Evolutionary conservation across 2,888 invertebrate species (phyloP), one percentile per base, ranked within the genome.

Genomic region (Glomeris marginata): DNA sequence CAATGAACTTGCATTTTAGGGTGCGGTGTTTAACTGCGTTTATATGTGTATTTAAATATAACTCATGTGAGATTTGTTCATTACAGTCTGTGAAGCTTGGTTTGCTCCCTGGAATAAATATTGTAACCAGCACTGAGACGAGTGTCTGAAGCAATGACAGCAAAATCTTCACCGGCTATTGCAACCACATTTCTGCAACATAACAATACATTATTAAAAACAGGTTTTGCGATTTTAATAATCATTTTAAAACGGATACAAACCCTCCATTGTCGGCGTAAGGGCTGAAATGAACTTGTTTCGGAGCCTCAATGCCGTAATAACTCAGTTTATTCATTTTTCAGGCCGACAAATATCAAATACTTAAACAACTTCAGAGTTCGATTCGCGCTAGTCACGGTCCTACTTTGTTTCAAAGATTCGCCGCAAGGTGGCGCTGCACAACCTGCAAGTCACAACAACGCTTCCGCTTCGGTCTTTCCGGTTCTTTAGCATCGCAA

Each of bases 101-200:
- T 80, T 64, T 88, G 86, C 50, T 87, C 78, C 37, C 94, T 75
- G 0, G 90, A 84, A 62, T 86, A 84, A 62, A 95, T 94, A 2
- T 81, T 80, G 67, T 83, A 94, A 1, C 92, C 94, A 54, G 84
- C 77, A 66, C 86, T 88, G 40, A 97, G 75, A 58, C 97, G 81
- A 1, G 90, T 92, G 64, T 98, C 98, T 1, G 91, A 88, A 4
- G 90, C 98, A 64, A 98, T 83, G 21, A 98, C 78, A 16, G 83
- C 88, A 67, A 84, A 98, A 67, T 95, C 88, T 41, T 90, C 84
- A 21, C 98, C 98, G 64, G 90, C 90, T 60, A 98, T 83, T 21
- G 95, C 97, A 45, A 95, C 84, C 50, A 92, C 78, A 63, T 91
- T 92, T 60, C 97, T 97, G 61, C 49, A 71, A 42, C 5, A 18